Evolutionary conservation across 2,888 invertebrate genomes (phyloP).

Genomic region (Anthophora plumipes): DNA sequence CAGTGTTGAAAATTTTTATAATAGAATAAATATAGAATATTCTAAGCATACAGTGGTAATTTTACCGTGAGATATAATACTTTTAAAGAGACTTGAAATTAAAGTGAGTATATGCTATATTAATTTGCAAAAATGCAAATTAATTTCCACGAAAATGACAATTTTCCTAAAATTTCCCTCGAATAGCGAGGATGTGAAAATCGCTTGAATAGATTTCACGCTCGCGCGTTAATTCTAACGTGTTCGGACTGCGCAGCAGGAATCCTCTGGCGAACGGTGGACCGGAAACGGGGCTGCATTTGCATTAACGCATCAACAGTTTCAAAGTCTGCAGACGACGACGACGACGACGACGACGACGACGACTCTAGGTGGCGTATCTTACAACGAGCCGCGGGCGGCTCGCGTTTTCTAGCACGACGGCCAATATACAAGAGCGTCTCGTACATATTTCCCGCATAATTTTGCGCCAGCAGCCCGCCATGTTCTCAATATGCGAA

Average conservation of each 20-base stretch:
- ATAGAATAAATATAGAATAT: too few relatives aligned
- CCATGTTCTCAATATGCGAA: slow-evolving; percentile 49
- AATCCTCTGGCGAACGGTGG: neutral
- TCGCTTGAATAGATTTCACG: slow-evolving; percentile 1
- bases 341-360: neutral
- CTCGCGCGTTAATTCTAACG: neutral
- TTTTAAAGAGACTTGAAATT: too few relatives aligned
- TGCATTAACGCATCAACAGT: slow-evolving; percentile 44
- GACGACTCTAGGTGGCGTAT: neutral
- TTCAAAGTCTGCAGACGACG: slow-evolving; percentile 39
- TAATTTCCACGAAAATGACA: too few relatives aligned
- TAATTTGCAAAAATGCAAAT: too few relatives aligned
- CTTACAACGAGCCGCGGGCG: neutral
- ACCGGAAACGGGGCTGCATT: slow-evolving; percentile 30
- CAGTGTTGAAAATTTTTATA: too few relatives aligned
- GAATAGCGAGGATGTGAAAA: too few relatives aligned
- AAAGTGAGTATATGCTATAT: too few relatives aligned
- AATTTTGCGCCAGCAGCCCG: slow-evolving; percentile 52
- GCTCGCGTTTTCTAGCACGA: slow-evolving; percentile 64
- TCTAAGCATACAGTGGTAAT: too few relatives aligned
- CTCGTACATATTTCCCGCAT: slow-evolving; percentile 69
- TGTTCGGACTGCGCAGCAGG: too few relatives aligned
- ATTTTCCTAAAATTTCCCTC: too few relatives aligned
- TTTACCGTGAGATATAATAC: too few relatives aligned
- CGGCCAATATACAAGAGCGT: slow-evolving; percentile 66